Evolutionary conservation across 2,888 invertebrate genomes (phyloP).

Genomic region (Caenorhabditis zanzibari): DNA sequence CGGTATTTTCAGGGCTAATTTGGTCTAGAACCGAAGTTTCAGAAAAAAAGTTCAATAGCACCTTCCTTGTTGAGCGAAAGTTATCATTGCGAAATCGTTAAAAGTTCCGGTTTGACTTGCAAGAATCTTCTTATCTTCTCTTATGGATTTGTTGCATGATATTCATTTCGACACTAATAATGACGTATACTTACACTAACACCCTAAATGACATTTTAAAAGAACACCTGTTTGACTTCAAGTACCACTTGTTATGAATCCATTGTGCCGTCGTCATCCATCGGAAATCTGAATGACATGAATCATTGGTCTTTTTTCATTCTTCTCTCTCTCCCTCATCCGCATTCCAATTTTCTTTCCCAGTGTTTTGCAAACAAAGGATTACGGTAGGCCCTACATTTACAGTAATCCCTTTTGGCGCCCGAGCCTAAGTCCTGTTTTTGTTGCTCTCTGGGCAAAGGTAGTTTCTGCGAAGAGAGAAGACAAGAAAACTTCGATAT

Average conservation of each 20-base stretch:
- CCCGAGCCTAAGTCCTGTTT: slow-evolving; percentile 43
- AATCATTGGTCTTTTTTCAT: slow-evolving; percentile 39
- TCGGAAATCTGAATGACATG: slow-evolving; percentile 21
- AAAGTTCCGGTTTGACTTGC: no score
- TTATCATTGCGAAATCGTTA: no score
- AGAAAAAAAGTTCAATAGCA: no score
- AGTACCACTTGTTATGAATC: slow-evolving; percentile 31
- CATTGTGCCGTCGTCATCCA: background rate
- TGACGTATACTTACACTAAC: slow-evolving; percentile 24
- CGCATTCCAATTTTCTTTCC: slow-evolving; percentile 25
- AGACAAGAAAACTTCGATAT: slow-evolving; percentile 23
- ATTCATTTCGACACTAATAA: background rate
- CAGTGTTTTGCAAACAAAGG: slow-evolving; percentile 33
- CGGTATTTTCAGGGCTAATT: no score
- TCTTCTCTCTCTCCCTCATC: slow-evolving; percentile 7
- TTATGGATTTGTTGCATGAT: no score
- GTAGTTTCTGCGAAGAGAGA: slow-evolving; percentile 1
- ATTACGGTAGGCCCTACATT: slow-evolving; percentile 42
- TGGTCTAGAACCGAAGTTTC: no score
- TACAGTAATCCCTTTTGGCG: slow-evolving; percentile 38
- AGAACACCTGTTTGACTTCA: slow-evolving; percentile 36
- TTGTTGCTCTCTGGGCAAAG: slow-evolving; percentile 3
- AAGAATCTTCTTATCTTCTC: no score
- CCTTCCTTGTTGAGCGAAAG: no score
- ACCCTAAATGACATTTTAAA: no score